A percentile compares a stretch with the other conserved stretches of the same genome.
phyloP scores from a whole-genome alignment of 1,140 invertebrate genomes.

The Drosophila kohkoa region DNA sequence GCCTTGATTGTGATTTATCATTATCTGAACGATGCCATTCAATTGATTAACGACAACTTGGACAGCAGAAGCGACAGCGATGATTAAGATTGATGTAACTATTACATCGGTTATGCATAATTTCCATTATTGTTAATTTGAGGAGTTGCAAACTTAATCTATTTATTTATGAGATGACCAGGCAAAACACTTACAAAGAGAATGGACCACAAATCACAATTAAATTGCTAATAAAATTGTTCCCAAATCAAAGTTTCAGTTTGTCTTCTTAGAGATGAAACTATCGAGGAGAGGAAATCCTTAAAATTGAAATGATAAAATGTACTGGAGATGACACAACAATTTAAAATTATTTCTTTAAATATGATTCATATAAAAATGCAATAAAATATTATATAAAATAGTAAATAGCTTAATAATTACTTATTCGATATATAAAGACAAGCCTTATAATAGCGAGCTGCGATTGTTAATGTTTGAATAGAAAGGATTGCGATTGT shows the following conservation, averaged over 20 bases:
- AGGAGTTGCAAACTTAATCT: conserved; percentile 53
- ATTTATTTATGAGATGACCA: conserved; percentile 57
- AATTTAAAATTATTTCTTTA: too few species aligned
- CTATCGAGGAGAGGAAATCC: background rate
- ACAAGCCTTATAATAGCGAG: too few species aligned
- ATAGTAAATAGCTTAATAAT: too few species aligned
- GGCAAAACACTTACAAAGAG: conserved; percentile 17
- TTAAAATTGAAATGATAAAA: background rate
- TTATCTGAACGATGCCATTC: conserved; percentile 68
- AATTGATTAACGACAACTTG: conserved; percentile 46
- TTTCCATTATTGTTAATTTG: background rate
- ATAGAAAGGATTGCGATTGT: too few species aligned
- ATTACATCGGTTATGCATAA: background rate
- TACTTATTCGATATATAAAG: too few species aligned
- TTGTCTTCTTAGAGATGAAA: conserved; percentile 51
- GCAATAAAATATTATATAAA: too few species aligned
- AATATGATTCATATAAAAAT: too few species aligned
- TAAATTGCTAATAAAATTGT: conserved; percentile 71
- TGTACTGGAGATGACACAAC: background rate
- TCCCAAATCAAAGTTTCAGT: conserved; percentile 65
- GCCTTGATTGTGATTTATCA: conserved; percentile 54
- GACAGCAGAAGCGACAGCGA: conserved; percentile 50
- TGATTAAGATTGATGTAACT: conserved; percentile 32
- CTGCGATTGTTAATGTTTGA: too few species aligned
- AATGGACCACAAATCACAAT: conserved; percentile 64